Base-by-base conservation (phyloP, 1,140 invertebrate species). In the Pomacea maculata region DNA sequence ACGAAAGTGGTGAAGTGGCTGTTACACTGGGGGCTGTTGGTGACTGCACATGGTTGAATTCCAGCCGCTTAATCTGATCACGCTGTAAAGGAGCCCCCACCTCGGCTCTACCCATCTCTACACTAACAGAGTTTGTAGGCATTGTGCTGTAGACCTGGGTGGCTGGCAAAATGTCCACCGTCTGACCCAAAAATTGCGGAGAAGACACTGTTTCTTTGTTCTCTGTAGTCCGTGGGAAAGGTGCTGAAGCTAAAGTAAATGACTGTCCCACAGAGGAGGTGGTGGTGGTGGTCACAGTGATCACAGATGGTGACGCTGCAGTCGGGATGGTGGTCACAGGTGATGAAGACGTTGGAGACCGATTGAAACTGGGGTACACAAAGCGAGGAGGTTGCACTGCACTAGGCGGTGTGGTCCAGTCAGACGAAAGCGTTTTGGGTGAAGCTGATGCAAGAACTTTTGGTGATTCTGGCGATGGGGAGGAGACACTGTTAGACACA, bases 341-440 rank as follows among this genome's bases (percentile, higher is more conserved):
- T 17, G 83, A 83, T 29, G 84, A 79, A 52, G 85, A 75, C 52
- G 84, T 79, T 15, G 82, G 79, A 57, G 85, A 82, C 15, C 84
- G 80, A 54, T 78, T 87, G 80, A 86, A 87, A 55, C 88, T 88
- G 45, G 89, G 89, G 84, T 90, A 90, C 55, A 88, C 85, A 85
- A 90, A 90, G 79, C 85, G 85, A 15, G 89, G 89, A 14, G 89
- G 89, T 76, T 89, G 86, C 15, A 90, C 86, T 54, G 86, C 84
- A 19, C 87, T 85, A n/a, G 86, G 80, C 17, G 88, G 87, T 14
- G 84, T 84, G 8, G 85, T 75, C 88, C 88, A 89, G 45, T 89
- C 88, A 34, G 86, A 86, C 11, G 88, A 87, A 19, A 88, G 78
- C 68, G 83, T 80, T 55, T 82, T 77, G n/a, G 84, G 86, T 54